Evolutionary conservation across 2,888 invertebrate species (phyloP).

Genomic region (Tridacna crocea): DNA sequence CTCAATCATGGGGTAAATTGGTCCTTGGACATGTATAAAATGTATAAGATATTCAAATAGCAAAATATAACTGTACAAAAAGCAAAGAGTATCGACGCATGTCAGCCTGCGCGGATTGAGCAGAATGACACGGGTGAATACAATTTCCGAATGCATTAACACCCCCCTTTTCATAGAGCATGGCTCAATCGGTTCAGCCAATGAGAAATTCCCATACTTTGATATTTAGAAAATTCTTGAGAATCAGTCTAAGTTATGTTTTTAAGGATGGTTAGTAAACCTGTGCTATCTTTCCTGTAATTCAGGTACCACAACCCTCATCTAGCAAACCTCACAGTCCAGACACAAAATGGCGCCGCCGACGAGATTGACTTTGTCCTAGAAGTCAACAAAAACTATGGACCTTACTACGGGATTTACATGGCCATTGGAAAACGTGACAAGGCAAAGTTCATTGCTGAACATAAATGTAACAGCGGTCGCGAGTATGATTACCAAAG

Average conservation of each 20-base stretch:
- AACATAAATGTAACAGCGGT: constrained; percentile 14
- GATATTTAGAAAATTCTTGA: too few relatives aligned
- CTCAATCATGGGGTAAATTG: too few relatives aligned
- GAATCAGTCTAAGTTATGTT: not conserved
- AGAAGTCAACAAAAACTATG: constrained; percentile 13
- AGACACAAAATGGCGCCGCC: not conserved
- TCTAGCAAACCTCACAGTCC: not conserved
- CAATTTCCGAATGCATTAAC: too few relatives aligned
- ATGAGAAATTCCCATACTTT: not conserved
- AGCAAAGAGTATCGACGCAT: too few relatives aligned
- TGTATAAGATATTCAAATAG: too few relatives aligned
- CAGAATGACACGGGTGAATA: too few relatives aligned
- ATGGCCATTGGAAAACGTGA: constrained; percentile 12
- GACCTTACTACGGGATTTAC: constrained; percentile 17
- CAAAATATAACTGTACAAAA: too few relatives aligned
- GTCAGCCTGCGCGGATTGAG: too few relatives aligned
- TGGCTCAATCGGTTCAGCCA: not conserved
- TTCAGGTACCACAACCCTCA: not conserved
- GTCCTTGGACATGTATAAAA: too few relatives aligned
- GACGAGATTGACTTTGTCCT: constrained; percentile 1
- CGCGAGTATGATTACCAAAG: not conserved
- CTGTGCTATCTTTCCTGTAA: not conserved
- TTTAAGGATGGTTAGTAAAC: not conserved
- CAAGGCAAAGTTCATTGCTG: constrained; percentile 10
- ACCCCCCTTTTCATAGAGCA: too few relatives aligned